A percentile compares a stretch with the other conserved stretches of the same genome.
Evolutionary conservation across 1,140 invertebrate genomes (phyloP).

Genomic region (Venturia canescens): DNA sequence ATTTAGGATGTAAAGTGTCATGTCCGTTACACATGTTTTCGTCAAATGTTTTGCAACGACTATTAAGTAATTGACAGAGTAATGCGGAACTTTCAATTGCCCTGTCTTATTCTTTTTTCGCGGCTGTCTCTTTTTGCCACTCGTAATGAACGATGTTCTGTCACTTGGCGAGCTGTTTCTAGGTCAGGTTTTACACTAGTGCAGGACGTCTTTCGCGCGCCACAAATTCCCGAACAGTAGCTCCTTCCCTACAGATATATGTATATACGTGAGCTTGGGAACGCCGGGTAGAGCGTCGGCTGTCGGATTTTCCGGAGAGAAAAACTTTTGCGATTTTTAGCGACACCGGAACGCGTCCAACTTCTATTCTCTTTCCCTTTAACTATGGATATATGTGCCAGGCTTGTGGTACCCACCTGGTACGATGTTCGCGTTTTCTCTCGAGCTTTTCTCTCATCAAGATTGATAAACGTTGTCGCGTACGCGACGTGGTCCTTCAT

Average conservation of each 20-base stretch:
- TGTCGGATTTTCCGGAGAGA: constrained; percentile 27
- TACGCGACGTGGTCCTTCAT: constrained; percentile 33
- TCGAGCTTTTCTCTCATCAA: constrained; percentile 31
- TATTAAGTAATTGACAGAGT: background rate
- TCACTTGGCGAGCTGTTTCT: constrained; percentile 7
- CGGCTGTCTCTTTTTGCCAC: background rate
- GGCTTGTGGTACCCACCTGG: constrained; percentile 27
- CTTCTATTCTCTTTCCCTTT: constrained; percentile 9
- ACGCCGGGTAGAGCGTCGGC: background rate
- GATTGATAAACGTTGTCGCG: constrained; percentile 35
- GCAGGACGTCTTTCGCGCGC: constrained; percentile 3
- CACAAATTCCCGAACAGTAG: background rate
- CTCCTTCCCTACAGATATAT: background rate
- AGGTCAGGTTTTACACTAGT: constrained; percentile 27
- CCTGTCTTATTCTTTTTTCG: constrained; percentile 1
- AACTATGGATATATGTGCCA: background rate
- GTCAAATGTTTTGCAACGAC: too few species aligned
- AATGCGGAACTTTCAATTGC: background rate
- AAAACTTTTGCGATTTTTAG: constrained; percentile 32
- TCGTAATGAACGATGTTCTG: constrained; percentile 20
- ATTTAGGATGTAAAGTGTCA: too few species aligned
- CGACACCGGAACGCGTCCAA: constrained; percentile 19
- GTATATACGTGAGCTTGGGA: background rate
- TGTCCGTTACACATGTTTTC: too few species aligned
- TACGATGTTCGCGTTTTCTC: constrained; percentile 20